A percentile compares a stretch with the other conserved stretches of the same genome.
phyloP scores from a whole-genome alignment of 2,797 vertebrate species.

The Diplodus sargus region DNA sequence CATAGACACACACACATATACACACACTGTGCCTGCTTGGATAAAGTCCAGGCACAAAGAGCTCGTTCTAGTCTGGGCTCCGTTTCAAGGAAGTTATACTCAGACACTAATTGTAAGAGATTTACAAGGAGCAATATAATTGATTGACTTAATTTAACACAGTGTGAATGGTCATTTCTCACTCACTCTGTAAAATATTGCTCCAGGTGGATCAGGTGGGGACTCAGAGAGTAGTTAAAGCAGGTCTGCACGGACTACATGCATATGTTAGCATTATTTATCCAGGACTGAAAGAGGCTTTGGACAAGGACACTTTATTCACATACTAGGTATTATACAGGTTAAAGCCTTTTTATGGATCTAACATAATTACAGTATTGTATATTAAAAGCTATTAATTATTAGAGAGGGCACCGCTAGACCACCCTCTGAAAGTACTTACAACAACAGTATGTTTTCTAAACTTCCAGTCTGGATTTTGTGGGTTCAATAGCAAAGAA shows the following conservation, averaged over 20 bases:
- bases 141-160: slow-evolving; percentile 63
- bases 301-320: not conserved
- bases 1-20: slow-evolving; percentile 22
- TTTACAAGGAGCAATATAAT: slow-evolving; percentile 64
- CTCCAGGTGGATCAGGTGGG: slow-evolving; percentile 44
- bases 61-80: slow-evolving; percentile 54
- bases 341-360: not conserved
- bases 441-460: no score
- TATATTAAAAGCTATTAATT: not conserved
- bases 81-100: slow-evolving; percentile 45
- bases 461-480: not conserved
- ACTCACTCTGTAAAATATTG: slow-evolving; percentile 39
- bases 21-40: slow-evolving; percentile 27
- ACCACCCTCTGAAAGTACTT: not conserved
- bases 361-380: not conserved
- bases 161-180: slow-evolving; percentile 52
- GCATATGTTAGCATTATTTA: not conserved
- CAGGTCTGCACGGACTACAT: not conserved
- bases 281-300: not conserved
- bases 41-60: slow-evolving; percentile 62
- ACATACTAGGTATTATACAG: not conserved
- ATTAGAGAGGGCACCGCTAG: not conserved
- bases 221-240: slow-evolving; percentile 4
- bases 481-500: not conserved
- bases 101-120: slow-evolving; percentile 59